phyloP scores from a whole-genome alignment of 2,888 invertebrate species.

The Eupithecia subfuscata region DNA sequence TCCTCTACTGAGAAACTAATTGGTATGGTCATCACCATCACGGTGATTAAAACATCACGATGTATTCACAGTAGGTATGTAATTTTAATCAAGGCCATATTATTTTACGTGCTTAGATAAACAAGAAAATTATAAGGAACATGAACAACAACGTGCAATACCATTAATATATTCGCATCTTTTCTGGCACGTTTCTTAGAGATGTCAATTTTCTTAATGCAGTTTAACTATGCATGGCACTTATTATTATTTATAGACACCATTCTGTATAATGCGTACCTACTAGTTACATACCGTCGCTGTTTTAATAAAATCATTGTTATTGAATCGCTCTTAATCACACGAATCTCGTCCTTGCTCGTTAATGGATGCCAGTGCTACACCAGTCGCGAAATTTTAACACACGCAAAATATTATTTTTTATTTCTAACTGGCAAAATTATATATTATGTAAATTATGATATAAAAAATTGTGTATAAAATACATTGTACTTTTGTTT shows the following conservation, averaged over 20 bases:
- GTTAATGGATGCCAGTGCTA: background rate
- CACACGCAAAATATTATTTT: background rate
- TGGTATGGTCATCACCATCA: background rate
- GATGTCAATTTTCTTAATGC: background rate
- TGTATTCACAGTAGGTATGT: background rate
- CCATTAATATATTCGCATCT: background rate
- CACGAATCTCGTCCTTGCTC: conserved; percentile 2
- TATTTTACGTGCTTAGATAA: background rate
- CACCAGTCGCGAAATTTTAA: background rate
- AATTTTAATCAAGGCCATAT: background rate
- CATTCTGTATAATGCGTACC: background rate
- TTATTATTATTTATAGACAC: background rate
- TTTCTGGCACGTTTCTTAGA: background rate
- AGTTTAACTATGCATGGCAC: background rate
- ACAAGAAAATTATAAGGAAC: background rate
- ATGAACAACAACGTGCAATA: background rate
- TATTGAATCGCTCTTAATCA: background rate
- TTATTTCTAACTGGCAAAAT: background rate
- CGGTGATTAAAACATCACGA: background rate
- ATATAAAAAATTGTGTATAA: background rate
- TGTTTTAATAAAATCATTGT: conserved; percentile 1
- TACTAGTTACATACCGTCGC: background rate
- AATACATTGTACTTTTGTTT: background rate
- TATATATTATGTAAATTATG: background rate
- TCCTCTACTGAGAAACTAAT: background rate